phyloP scores from a whole-genome alignment of 2,113 vertebrate genomes.

The Psophia crepitans region DNA sequence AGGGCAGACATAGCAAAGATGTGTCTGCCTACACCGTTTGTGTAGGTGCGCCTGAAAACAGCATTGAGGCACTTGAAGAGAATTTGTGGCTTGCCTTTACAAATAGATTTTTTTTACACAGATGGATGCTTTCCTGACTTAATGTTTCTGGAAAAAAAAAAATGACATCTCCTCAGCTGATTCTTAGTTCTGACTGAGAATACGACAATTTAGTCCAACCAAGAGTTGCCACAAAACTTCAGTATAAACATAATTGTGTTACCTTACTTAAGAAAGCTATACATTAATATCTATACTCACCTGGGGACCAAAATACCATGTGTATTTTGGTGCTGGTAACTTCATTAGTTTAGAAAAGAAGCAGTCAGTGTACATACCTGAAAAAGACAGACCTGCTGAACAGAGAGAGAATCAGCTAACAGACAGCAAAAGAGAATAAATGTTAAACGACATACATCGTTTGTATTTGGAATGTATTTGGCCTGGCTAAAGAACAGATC shows the following conservation, averaged over 20 bases:
- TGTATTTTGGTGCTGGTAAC: not conserved
- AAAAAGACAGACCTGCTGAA: not conserved
- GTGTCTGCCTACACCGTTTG: not conserved
- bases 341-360: not conserved
- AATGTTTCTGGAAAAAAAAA: not conserved
- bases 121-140: not conserved
- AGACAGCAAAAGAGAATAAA: not conserved
- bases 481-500: not conserved
- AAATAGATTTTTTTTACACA: not conserved
- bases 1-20: not conserved
- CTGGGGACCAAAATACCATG: not conserved
- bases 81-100: not conserved
- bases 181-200: not conserved
- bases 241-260: not conserved
- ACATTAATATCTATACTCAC: conserved; percentile 5
- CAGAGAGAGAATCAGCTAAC: not conserved
- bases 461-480: not conserved
- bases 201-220: not conserved
- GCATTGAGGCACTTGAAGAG: not conserved
- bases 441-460: not conserved
- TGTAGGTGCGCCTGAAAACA: not conserved
- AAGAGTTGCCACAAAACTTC: not conserved
- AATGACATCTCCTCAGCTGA: not conserved
- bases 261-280: not conserved
- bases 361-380: not conserved